phyloP scores from a whole-genome alignment of 64 coral and sea anemone species.

The Pachyseris speciosa region DNA sequence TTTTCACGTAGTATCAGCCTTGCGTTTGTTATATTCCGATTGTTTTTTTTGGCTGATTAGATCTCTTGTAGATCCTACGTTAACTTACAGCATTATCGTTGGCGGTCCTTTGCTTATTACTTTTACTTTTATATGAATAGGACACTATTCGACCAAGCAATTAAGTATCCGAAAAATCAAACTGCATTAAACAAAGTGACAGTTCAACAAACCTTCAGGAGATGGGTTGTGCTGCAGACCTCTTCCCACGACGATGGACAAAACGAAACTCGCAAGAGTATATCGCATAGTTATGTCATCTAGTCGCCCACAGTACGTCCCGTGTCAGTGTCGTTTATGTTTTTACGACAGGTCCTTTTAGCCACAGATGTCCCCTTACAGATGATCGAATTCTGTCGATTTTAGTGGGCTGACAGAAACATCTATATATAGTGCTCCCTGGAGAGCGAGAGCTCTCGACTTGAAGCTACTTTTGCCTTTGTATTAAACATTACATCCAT shows the following conservation, averaged over 20 bases:
- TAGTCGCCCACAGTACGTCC: not conserved
- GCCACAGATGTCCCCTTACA: not conserved
- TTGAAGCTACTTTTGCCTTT: not conserved
- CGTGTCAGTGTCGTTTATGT: not conserved
- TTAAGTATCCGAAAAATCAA: too few species aligned
- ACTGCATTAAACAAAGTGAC: not conserved
- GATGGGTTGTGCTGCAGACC: not conserved
- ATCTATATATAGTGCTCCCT: not conserved
- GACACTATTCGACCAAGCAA: too few species aligned
- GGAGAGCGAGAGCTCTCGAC: slow-evolving; percentile 13
- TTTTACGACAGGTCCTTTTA: not conserved
- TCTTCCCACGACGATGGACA: not conserved
- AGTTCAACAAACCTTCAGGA: slow-evolving; percentile 5
- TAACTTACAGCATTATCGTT: too few species aligned
- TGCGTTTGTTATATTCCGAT: too few species aligned
- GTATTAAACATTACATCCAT: not conserved
- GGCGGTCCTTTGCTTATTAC: too few species aligned
- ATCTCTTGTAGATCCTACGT: too few species aligned
- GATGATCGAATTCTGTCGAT: not conserved
- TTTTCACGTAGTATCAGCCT: too few species aligned
- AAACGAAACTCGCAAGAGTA: not conserved
- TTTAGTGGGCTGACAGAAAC: not conserved
- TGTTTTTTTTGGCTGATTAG: too few species aligned
- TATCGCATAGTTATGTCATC: not conserved
- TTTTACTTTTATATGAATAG: too few species aligned